Percentiles rank a stretch among this genome's conserved stretches.
phyloP scores from a whole-genome alignment of 2,113 vertebrate species.

The Salvelinus namaycush region DNA sequence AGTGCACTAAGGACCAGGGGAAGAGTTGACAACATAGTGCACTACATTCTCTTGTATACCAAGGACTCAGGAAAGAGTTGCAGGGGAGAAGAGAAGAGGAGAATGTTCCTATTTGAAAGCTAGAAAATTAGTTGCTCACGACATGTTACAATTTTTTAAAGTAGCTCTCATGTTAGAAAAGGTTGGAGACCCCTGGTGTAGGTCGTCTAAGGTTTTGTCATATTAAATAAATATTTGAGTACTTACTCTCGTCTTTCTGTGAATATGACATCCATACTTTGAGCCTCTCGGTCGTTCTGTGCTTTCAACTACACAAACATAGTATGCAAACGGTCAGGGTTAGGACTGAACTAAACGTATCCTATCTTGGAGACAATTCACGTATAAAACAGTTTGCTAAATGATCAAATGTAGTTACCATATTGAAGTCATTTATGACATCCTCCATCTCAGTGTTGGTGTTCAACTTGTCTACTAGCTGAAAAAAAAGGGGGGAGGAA shows the following conservation, averaged over 20 bases:
- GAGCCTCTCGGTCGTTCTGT: conserved; percentile 87
- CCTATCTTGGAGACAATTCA: background rate
- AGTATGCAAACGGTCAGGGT: background rate
- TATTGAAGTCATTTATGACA: conserved; percentile 85
- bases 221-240: background rate
- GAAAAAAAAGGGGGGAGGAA: conserved; percentile 18
- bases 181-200: too few relatives aligned
- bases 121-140: too few relatives aligned
- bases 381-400: background rate
- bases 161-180: too few relatives aligned
- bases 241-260: conserved; percentile 92
- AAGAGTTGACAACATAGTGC: too few relatives aligned
- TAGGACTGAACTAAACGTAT: background rate
- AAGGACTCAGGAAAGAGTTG: too few relatives aligned
- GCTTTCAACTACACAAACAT: conserved; percentile 81
- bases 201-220: background rate
- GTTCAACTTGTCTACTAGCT: conserved; percentile 96
- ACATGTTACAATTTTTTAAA: too few relatives aligned
- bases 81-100: too few relatives aligned
- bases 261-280: conserved; percentile 90
- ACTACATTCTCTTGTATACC: too few relatives aligned
- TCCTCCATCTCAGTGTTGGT: conserved; percentile 92
- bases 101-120: too few relatives aligned
- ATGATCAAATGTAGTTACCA: conserved; percentile 72
- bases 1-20: too few relatives aligned